Evolutionary conservation across 2,113 vertebrate species (phyloP).

Genomic region (Gavia stellata): DNA sequence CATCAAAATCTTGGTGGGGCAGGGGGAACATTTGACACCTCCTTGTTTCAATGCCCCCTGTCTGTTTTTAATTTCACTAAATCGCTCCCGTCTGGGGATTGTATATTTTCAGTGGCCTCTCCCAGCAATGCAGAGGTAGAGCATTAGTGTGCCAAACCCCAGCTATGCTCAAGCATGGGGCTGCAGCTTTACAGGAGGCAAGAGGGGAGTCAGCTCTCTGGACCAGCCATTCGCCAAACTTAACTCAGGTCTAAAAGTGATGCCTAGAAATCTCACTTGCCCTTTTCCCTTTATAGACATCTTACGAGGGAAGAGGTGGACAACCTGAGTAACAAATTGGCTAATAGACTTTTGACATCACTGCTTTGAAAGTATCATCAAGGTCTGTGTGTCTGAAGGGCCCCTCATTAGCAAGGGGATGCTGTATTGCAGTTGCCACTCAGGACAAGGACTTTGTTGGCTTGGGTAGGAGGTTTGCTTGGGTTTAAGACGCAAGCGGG

Average conservation of each 20-base stretch:
- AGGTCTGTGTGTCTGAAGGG: background rate
- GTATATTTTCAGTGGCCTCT: conserved; percentile 79
- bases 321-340: background rate
- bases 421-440: background rate
- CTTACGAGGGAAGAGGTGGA: background rate
- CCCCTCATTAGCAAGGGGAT: rapidly evolving
- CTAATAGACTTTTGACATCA: background rate
- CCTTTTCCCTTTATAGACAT: background rate
- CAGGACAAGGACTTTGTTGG: background rate
- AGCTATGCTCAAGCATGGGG: conserved; percentile 23
- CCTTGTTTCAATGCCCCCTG: conserved; percentile 62
- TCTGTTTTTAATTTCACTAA: conserved; percentile 80
- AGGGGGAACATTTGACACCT: conserved; percentile 75
- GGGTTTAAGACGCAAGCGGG: background rate
- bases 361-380: background rate
- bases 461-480: background rate
- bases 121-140: conserved; percentile 64
- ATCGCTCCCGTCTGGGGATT: conserved; percentile 79
- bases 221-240: background rate
- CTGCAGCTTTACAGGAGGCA: conserved; percentile 5
- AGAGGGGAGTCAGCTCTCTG: background rate
- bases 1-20: conserved; percentile 72
- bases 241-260: background rate
- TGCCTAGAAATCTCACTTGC: background rate
- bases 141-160: conserved; percentile 54